Percentiles rank a stretch among this genome's conserved stretches.
These are phyloP conservation scores for Anas georgica DNA, from an alignment of 2,797 vertebrate species.

Conservation along the genomic window DNA sequence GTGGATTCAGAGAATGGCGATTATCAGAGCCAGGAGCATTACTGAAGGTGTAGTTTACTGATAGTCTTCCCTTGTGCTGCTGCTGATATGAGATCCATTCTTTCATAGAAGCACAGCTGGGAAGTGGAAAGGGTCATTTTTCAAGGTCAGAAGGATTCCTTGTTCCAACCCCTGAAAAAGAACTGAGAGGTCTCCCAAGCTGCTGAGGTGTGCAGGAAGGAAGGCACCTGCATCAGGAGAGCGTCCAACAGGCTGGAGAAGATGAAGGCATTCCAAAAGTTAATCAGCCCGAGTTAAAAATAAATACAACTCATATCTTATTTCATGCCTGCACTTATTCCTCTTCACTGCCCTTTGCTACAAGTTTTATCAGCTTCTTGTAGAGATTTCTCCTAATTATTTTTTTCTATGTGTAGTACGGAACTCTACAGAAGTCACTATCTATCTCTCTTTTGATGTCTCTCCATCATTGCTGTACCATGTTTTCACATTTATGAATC, in stretches of 20 bases:
- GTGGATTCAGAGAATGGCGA: background rate
- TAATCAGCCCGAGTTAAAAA: background rate
- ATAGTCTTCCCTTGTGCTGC: background rate
- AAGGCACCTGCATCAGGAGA: background rate
- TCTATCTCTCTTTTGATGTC: background rate
- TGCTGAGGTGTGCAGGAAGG: background rate
- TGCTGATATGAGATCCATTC: background rate
- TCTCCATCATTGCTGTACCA: background rate
- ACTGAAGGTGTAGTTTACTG: background rate
- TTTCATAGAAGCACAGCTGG: fast-evolving
- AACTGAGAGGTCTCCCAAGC: fast-evolving
- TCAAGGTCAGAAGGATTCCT: background rate
- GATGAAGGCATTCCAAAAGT: background rate
- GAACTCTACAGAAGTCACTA: too few relatives aligned
- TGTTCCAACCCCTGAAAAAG: background rate
- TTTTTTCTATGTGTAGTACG: background rate
- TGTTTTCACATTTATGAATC: background rate
- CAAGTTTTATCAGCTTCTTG: background rate
- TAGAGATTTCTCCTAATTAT: background rate
- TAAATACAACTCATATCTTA: background rate
- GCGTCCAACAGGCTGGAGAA: background rate
- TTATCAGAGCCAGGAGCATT: background rate
- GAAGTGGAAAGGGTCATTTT: background rate
- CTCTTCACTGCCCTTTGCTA: background rate
- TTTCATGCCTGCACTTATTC: background rate